These are phyloP conservation scores for Macquaria australasica DNA, from an alignment of 2,113 vertebrate genomes.

Conservation along the genomic window DNA sequence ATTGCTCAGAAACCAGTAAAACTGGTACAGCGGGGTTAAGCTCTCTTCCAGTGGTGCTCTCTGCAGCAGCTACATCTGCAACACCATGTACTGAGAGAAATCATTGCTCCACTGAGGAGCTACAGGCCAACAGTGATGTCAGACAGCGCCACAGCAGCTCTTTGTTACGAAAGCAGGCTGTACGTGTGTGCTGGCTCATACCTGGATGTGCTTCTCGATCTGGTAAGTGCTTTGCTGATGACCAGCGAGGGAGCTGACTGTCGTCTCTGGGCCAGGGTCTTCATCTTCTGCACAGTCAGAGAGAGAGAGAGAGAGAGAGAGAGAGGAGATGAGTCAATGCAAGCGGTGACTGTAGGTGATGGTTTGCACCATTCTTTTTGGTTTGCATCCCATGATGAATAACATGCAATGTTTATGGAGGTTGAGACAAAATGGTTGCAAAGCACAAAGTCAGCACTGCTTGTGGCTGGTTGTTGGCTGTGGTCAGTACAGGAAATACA, in stretches of 20 bases:
- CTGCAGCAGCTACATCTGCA: constrained; percentile 1
- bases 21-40: background rate
- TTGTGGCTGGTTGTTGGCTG: background rate
- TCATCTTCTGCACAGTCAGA: constrained; percentile 88
- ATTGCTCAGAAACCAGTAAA: background rate
- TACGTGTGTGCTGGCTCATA: constrained; percentile 70
- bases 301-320: constrained; percentile 3
- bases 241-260: constrained; percentile 94
- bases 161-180: background rate
- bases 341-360: background rate
- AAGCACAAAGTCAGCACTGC: constrained; percentile 2
- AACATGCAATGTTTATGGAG: background rate
- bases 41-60: background rate
- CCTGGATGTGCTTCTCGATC: constrained; percentile 89
- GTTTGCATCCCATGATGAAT: background rate
- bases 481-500: constrained; percentile 24
- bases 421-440: background rate
- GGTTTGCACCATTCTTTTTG: background rate
- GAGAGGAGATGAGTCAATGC: constrained; percentile 11
- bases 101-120: background rate
- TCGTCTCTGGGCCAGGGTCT: constrained; percentile 92
- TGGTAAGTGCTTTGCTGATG: constrained; percentile 94
- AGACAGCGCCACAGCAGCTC: background rate
- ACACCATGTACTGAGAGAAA: constrained; percentile 4
- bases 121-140: constrained; percentile 14